Conservation (phyloP, 2,113 vertebrate genomes). For the Phalacrocorax pelagicus region DNA sequence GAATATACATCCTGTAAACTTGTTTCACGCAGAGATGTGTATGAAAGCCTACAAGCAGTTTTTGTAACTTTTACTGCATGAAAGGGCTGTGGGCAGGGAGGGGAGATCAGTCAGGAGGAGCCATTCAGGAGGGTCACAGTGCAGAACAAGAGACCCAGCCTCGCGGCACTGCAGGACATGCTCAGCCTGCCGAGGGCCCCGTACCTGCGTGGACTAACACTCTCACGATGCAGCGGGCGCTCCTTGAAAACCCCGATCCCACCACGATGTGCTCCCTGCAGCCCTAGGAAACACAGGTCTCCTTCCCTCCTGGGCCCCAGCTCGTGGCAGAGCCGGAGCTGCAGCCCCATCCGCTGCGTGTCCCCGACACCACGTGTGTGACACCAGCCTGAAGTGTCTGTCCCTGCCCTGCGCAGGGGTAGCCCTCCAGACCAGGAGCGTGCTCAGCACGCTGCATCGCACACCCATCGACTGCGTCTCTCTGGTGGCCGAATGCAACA, state of each 20-base stretch:
- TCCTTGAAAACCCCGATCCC: not conserved
- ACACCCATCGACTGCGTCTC: accelerated
- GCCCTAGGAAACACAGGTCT: accelerated
- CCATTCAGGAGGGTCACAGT: not conserved
- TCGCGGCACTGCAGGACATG: accelerated
- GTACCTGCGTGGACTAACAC: not conserved
- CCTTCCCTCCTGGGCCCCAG: not conserved
- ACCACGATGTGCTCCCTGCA: accelerated
- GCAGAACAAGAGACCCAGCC: not conserved
- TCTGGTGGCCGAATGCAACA: accelerated
- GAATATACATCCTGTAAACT: not conserved
- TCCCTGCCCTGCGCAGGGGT: not conserved
- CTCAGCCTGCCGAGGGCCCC: not conserved
- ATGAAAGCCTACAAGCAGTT: not conserved
- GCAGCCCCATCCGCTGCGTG: no score
- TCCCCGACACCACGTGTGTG: accelerated
- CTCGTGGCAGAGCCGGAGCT: not conserved
- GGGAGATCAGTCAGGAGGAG: accelerated
- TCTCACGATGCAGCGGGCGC: accelerated
- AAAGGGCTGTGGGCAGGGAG: not conserved
- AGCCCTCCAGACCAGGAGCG: not conserved
- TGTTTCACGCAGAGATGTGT: not conserved
- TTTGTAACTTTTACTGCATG: not conserved
- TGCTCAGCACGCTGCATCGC: not conserved
- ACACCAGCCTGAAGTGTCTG: not conserved